Evolutionary conservation across 2,797 vertebrate genomes (phyloP).

Genomic region (Austrolebias charrua): DNA sequence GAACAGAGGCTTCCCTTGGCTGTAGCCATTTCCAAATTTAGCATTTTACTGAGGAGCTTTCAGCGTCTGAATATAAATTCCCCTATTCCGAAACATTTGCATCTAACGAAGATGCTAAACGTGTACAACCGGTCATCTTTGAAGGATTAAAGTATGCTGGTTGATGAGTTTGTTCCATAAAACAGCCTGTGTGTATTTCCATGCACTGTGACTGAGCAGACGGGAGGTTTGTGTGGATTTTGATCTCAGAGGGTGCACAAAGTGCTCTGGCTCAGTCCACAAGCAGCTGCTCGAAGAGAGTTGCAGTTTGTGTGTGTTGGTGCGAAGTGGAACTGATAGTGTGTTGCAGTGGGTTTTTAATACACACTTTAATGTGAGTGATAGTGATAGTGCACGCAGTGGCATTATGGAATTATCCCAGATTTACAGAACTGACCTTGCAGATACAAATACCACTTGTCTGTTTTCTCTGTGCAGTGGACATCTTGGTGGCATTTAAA

Average conservation of each 20-base stretch:
- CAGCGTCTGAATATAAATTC: conserved; percentile 6
- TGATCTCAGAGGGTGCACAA: conserved; percentile 46
- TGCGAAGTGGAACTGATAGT: neutral
- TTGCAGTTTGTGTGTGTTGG: neutral
- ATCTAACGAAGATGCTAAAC: neutral
- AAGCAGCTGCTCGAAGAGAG: conserved; percentile 40
- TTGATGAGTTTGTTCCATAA: conserved; percentile 1
- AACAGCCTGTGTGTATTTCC: conserved; percentile 16
- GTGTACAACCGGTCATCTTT: neutral
- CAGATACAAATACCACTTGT: conserved; percentile 40
- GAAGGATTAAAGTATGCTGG: neutral
- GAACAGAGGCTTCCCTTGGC: conserved; percentile 32
- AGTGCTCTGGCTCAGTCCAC: conserved; percentile 45
- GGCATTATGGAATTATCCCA: conserved; percentile 51
- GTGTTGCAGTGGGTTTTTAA: conserved; percentile 2
- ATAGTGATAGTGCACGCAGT: conserved; percentile 32
- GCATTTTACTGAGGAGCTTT: conserved; percentile 16
- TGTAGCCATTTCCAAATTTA: conserved; percentile 40
- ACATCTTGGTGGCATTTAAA: neutral
- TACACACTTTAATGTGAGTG: conserved; percentile 25
- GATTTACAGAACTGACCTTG: conserved; percentile 52
- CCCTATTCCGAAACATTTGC: neutral
- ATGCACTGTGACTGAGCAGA: conserved; percentile 20
- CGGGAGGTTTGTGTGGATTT: conserved; percentile 37
- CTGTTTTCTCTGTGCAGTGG: neutral